These are phyloP conservation scores for Xiphophorus birchmanni DNA, from an alignment of 2,797 vertebrate species.

Conservation along the genomic window DNA sequence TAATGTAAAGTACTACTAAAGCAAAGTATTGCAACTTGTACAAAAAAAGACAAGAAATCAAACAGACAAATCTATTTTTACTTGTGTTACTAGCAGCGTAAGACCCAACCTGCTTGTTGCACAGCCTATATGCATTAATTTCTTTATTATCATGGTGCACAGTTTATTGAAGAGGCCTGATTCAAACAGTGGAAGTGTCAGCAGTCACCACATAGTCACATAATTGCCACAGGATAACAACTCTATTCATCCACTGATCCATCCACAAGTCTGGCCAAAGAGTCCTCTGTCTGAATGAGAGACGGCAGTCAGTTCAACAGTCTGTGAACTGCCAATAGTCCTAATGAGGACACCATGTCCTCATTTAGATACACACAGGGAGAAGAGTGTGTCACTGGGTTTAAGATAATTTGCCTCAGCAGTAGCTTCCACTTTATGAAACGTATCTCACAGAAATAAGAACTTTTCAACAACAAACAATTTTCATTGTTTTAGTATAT, in stretches of 20 bases:
- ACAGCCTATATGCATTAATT: not conserved
- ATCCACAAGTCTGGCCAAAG: conserved; percentile 54
- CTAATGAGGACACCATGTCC: conserved; percentile 63
- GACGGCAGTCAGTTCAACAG: conserved; percentile 39
- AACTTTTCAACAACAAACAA: not conserved
- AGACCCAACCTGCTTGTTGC: not conserved
- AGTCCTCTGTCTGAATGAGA: conserved; percentile 59
- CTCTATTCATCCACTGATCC: conserved; percentile 34
- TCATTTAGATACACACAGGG: conserved; percentile 31
- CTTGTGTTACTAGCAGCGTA: too few species aligned
- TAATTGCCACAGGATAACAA: conserved; percentile 26
- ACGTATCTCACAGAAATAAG: not conserved
- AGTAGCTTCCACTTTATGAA: conserved; percentile 20
- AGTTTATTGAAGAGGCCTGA: conserved; percentile 19
- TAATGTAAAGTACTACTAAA: not conserved
- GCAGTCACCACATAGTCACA: conserved; percentile 16
- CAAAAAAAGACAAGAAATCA: not conserved
- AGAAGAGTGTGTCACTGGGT: conserved; percentile 28
- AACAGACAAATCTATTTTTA: not conserved
- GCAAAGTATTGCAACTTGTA: not conserved
- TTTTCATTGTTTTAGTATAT: not conserved
- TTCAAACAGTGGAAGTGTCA: conserved; percentile 15
- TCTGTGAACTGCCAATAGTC: conserved; percentile 48
- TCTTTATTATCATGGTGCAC: not conserved
- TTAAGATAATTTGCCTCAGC: conserved; percentile 40